Base-by-base conservation (phyloP, 2,888 invertebrate genomes). In the Dichetophora obliterata region DNA sequence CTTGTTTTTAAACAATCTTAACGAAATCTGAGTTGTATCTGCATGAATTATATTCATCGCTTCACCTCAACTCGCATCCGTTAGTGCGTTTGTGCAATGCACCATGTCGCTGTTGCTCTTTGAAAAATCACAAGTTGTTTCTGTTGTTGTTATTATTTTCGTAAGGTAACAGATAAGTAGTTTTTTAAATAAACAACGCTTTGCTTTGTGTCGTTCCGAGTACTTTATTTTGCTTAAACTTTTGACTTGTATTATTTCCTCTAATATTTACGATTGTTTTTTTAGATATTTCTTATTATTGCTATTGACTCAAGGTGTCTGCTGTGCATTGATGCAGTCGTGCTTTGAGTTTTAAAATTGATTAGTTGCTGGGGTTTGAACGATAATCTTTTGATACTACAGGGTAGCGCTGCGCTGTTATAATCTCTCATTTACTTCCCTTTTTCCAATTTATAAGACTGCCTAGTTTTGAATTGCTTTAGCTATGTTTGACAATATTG, bases 141-240 rank as follows among this genome's bases (percentile, higher is more conserved):
- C 57, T 52, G 54, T 66, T 75, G 48, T 48, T 61, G 59, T 22
- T 11, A 19, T 24, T 72, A 19, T 22, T 61, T 52, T 57, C 16
- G 31, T 34, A 50, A 77, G 59, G 69, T 72, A 73, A 73, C 37
- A 63, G 65, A 69, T 50, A 69, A 77, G 72, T 61, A 66, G 77
- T 78, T 75, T 75, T 72, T 78, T 78, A 75, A 78, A 78, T 78
- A 75, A 78, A 78, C 73, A 78, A 75, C 66, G 69, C 11, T 34
- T 74, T 22, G 37, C 63, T 61, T 65, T 14, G 14, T 74, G 71
- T 48, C 43, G 43, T 11, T 43, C 14, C 43, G 43, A 43, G 43
- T 43, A 43, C 11, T 43, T 31, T 27, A 16, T 31, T 16, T 31
- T 63, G 63, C 63, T 5, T 63, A 16, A 19, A 54, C n/a, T 54